These are phyloP conservation scores for Pampus argenteus DNA, from an alignment of 2,797 vertebrate genomes.

Conservation along the genomic window DNA sequence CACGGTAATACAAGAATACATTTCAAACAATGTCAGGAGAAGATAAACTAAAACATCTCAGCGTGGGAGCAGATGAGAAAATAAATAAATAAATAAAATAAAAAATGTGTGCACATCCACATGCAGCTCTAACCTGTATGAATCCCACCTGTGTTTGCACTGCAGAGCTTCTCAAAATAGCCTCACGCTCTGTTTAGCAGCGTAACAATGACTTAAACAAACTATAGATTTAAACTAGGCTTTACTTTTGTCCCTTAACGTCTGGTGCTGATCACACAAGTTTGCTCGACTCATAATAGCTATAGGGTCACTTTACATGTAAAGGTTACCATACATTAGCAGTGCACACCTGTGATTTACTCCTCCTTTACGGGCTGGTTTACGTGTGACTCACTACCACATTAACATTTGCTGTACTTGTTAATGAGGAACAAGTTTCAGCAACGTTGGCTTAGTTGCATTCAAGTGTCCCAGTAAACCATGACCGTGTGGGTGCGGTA, in stretches of 20 bases:
- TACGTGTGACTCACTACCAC: background rate
- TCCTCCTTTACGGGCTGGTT: no score
- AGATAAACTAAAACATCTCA: background rate
- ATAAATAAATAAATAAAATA: no score
- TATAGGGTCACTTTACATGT: background rate
- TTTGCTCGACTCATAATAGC: no score
- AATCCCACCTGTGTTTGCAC: slow-evolving; percentile 33
- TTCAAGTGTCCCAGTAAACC: no score
- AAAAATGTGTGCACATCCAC: background rate
- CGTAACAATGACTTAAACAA: slow-evolving; percentile 19
- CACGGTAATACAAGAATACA: slow-evolving; percentile 6
- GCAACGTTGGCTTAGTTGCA: no score
- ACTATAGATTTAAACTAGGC: background rate
- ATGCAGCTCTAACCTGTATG: slow-evolving; percentile 12
- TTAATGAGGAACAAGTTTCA: background rate
- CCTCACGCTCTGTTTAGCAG: slow-evolving; percentile 18
- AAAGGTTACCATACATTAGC: background rate
- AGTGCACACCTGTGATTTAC: background rate
- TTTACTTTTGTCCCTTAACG: background rate
- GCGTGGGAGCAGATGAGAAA: background rate
- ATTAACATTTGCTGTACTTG: background rate
- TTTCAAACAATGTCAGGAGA: no score
- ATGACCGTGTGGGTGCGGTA: no score
- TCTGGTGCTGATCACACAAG: background rate
- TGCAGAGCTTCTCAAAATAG: slow-evolving; percentile 18